Conservation (phyloP, 1,140 invertebrate genomes). For the Eupeodes corollae region DNA sequence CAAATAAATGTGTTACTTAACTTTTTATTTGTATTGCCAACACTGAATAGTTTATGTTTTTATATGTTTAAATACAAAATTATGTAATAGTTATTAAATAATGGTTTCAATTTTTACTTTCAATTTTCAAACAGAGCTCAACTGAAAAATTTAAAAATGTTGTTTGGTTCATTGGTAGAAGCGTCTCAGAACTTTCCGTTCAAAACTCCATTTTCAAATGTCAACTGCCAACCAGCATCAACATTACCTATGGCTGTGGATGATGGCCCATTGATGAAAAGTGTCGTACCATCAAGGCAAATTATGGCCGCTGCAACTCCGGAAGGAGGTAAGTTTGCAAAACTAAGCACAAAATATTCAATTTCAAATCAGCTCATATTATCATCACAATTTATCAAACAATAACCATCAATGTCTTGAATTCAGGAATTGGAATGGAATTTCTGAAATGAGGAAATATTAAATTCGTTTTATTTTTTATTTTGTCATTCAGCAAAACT, state of each 20-base stretch:
- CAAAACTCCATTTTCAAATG: constrained; percentile 51
- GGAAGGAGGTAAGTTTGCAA: constrained; percentile 38
- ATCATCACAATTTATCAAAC: not conserved
- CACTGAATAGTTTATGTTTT: too few species aligned
- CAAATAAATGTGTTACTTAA: too few species aligned
- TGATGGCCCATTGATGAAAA: constrained; percentile 16
- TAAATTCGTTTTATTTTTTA: too few species aligned
- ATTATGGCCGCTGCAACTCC: constrained; percentile 44
- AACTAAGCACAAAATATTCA: not conserved
- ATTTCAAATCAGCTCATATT: not conserved
- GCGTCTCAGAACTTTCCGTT: constrained; percentile 64
- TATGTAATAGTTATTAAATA: not conserved
- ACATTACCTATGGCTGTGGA: constrained; percentile 25
- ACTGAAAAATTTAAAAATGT: not conserved
- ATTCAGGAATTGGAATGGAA: too few species aligned
- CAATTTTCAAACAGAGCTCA: not conserved
- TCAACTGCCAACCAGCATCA: constrained; percentile 44
- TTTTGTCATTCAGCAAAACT: not conserved
- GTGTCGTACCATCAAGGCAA: constrained; percentile 43
- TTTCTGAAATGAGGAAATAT: too few species aligned
- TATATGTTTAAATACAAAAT: too few species aligned
- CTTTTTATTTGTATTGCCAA: too few species aligned
- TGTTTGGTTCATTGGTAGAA: constrained; percentile 63
- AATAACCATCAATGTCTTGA: not conserved
- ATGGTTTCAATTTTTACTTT: not conserved